These are phyloP conservation scores for Sipha maydis DNA, from an alignment of 2,888 invertebrate species.

Conservation along the genomic window DNA sequence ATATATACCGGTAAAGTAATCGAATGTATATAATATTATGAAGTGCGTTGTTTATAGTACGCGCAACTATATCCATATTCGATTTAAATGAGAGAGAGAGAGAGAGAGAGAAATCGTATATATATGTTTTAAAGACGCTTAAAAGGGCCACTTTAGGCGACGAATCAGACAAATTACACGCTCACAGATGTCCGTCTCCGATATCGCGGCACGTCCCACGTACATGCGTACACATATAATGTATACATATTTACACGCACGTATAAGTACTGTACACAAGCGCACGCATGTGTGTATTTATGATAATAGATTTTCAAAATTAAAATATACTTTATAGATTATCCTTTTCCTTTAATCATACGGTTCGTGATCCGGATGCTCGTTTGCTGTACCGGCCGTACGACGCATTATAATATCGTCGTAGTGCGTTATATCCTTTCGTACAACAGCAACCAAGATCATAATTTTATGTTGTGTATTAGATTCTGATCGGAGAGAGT, in stretches of 20 bases:
- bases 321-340: background rate
- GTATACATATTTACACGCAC: background rate
- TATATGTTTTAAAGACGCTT: background rate
- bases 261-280: background rate
- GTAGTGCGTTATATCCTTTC: too few relatives aligned
- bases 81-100: background rate
- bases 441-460: too few relatives aligned
- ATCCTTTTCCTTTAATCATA: background rate
- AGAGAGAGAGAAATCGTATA: background rate
- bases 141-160: slow-evolving; percentile 2
- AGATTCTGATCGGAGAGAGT: too few relatives aligned
- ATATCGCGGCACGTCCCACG: slow-evolving; percentile 15
- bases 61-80: background rate
- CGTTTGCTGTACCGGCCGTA: background rate
- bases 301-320: slow-evolving; percentile 33
- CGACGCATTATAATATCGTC: too few relatives aligned
- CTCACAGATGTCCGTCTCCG: background rate
- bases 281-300: background rate
- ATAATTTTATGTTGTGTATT: too few relatives aligned
- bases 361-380: background rate
- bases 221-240: background rate
- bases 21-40: background rate
- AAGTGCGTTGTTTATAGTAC: background rate
- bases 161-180: background rate
- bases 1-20: background rate